Evolutionary conservation across 1,140 invertebrate species (phyloP), one percentile per base, ranked within the genome.

Genomic region (Caligus rogercresseyi): DNA sequence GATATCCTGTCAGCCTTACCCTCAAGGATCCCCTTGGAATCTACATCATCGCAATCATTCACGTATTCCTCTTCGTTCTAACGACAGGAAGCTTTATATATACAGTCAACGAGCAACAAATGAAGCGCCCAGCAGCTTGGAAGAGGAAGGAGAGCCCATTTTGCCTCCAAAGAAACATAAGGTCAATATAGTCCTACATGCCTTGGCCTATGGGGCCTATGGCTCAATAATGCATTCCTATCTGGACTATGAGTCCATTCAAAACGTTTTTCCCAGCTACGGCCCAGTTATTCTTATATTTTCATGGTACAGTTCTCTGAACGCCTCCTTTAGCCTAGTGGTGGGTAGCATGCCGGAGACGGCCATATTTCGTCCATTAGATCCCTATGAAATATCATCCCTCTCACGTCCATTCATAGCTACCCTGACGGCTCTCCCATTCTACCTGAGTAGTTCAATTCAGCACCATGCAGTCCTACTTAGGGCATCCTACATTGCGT

Each of bases 261-360:
- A 70, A 54, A 25, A 21, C 19, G 59, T 74, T 1, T 71, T 68
- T 13, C 20, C 56, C 59, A 61, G 23, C 56, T 67, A 64, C 69
- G 69, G 25, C 66, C 67, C 26, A 70, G 67, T 11, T 2, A 43
- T 60, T 15, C 70, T 69, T 13, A 70, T 72, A 4, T 71, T 70
- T 66, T 67, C 71, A 16, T 26, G 25, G n/a, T 67, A 75, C 57
- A 71, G 72, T 18, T 74, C 72, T 72, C 66, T 75, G 13, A 70
- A 72, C 7, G 53, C 75, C 3, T 69, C 69, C 52, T 74, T 74
- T 68, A 71, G 73, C 4, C 67, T 76, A 54, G 70, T 70, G 16
- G 67, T 70, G 23, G 65, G 65, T 14, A 65, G 71, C 4, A 74
- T 73, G 20, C 72, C 74, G 19, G 75, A 76, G 66, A 69, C 71